phyloP scores from a whole-genome alignment of 2,113 vertebrate species.

The Argyrosomus japonicus region DNA sequence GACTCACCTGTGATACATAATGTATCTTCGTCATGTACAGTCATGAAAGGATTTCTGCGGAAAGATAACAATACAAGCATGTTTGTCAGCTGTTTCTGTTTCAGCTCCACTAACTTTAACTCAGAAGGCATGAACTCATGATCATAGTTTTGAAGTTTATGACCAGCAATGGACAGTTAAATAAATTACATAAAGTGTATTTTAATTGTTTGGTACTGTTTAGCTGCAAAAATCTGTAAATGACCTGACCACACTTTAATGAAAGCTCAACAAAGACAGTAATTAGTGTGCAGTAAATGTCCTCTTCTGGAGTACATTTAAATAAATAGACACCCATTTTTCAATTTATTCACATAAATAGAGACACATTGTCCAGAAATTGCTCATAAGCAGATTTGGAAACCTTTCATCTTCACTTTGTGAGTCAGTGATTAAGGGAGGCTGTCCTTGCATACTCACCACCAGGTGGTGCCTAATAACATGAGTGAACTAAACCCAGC shows the following conservation, averaged over 20 bases:
- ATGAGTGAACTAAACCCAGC: conserved; percentile 64
- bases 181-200: not conserved
- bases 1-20: not conserved
- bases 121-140: not conserved
- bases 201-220: not conserved
- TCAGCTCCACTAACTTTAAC: not conserved
- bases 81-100: not conserved
- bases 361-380: not conserved
- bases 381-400: conserved; percentile 17
- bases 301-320: not conserved
- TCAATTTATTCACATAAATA: not conserved
- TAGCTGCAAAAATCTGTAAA: not conserved
- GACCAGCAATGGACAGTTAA: not conserved
- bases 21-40: not conserved
- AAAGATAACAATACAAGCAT: not conserved
- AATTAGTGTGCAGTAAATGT: not conserved
- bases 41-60: not conserved
- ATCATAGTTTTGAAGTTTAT: not conserved
- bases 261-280: conserved; percentile 9
- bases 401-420: conserved; percentile 37
- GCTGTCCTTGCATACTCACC: conserved; percentile 72
- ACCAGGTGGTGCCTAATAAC: conserved; percentile 84
- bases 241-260: not conserved
- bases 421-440: conserved; percentile 50
- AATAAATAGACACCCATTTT: not conserved